phyloP scores from a whole-genome alignment of 2,888 invertebrate genomes.

The Drosophila fulvimacula region DNA sequence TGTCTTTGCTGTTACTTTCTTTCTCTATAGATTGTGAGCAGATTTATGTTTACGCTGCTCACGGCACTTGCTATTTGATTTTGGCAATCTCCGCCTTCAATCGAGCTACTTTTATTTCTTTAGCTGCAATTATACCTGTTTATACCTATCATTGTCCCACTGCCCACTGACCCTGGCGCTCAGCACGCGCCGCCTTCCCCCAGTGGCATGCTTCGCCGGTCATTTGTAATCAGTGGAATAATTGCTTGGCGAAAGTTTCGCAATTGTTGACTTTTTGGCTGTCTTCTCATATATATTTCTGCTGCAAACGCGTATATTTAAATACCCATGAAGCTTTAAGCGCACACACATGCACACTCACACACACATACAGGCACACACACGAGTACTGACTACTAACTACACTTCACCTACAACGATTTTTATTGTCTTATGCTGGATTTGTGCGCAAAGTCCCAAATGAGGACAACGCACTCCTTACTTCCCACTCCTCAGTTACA shows the following conservation, averaged over 20 bases:
- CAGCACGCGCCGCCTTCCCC: slow-evolving; percentile 7
- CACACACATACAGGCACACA: slow-evolving; percentile 7
- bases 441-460: slow-evolving; percentile 69
- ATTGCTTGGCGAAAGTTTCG: slow-evolving; percentile 24
- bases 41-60: slow-evolving; percentile 13
- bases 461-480: slow-evolving; percentile 77
- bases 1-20: not conserved
- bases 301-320: slow-evolving; percentile 21
- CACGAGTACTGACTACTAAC: slow-evolving; percentile 22
- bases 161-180: slow-evolving; percentile 15
- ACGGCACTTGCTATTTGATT: not conserved
- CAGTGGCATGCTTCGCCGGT: slow-evolving; percentile 15
- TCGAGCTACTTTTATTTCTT: slow-evolving; percentile 10
- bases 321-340: slow-evolving; percentile 57
- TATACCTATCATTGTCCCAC: slow-evolving; percentile 37
- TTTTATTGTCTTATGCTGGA: slow-evolving; percentile 73
- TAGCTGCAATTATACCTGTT: slow-evolving; percentile 60
- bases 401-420: slow-evolving; percentile 50
- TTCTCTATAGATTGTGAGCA: not conserved
- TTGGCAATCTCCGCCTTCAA: slow-evolving; percentile 14
- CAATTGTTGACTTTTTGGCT: slow-evolving; percentile 39
- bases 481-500: slow-evolving; percentile 47
- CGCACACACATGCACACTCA: slow-evolving; percentile 2
- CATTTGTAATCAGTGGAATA: slow-evolving; percentile 25
- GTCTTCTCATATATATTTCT: slow-evolving; percentile 11